These are phyloP conservation scores for Cotesia typhae DNA, from an alignment of 1,140 invertebrate species.

Conservation along the genomic window DNA sequence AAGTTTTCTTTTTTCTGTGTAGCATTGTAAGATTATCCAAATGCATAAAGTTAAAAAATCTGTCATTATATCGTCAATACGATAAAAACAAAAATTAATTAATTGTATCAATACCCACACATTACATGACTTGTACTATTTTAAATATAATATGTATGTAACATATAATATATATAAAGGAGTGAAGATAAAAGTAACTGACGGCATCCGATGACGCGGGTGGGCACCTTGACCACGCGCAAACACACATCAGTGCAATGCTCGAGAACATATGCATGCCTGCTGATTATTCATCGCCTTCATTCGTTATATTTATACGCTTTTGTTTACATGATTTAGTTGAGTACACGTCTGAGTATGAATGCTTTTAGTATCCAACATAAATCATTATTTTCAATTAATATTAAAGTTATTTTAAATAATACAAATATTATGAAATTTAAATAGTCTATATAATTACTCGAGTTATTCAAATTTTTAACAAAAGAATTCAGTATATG, in stretches of 20 bases:
- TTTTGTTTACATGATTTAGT: conserved; percentile 29
- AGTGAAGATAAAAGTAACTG: conserved; percentile 11
- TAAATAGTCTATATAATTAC: no score
- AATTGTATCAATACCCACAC: not conserved
- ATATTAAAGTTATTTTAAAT: no score
- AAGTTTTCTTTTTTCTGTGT: no score
- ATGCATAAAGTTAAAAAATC: no score
- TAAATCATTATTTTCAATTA: no score
- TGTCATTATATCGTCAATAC: no score
- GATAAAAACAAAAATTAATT: no score
- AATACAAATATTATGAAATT: no score
- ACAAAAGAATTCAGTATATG: no score
- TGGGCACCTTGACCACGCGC: conserved; percentile 52
- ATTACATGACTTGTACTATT: not conserved
- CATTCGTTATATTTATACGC: conserved; percentile 32
- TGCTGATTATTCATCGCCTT: conserved; percentile 25
- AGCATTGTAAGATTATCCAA: no score
- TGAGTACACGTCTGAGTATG: conserved; percentile 3
- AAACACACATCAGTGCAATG: conserved; percentile 48
- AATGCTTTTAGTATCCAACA: not conserved
- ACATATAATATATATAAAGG: not conserved
- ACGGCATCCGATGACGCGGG: conserved; percentile 15
- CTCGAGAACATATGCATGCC: conserved; percentile 34
- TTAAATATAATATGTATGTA: not conserved
- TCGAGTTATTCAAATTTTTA: no score